Evolutionary conservation across 2,888 invertebrate species (phyloP), one percentile per base, ranked within the genome.

Genomic region (Heteromurus nitidus): DNA sequence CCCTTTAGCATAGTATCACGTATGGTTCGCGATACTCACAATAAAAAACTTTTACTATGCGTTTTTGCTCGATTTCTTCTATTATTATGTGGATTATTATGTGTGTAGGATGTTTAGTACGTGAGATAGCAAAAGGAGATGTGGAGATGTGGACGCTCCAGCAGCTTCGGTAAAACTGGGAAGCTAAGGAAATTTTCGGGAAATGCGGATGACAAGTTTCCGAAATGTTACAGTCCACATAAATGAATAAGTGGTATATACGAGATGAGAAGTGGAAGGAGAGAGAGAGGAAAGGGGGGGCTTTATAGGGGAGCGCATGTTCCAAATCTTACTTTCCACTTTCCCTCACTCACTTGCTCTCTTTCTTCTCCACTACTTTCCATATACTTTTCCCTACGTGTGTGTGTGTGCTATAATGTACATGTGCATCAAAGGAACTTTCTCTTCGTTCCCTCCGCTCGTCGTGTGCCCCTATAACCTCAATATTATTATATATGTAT

Each of bases 151-250:
- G 80, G 69, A 81, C 80, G 74, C 74, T 44, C 69, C 80, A 74
- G 58, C 80, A 75, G 80, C 80, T 69, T 81, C 74, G 80, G 80
- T 81, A 62, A 81, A 81, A 81, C 80, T 81, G 80, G 80, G 74
- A 81, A 81, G 80, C 80, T 53, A 69, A 75, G 80, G 80, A 81
- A 81, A 81, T 75, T 81, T 81, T 81, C 70, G 80, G 80, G 80
- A 81, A 81, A 81, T 75, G 80, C 80, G 80, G 74, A 81, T 81
- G 80, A 81, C 80, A 81, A 81, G 80, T 81, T 81, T 81, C 80
- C 80, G 80, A 81, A 81, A 80, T 80, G 73, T 80, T 73, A 80
- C 73, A 73, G 80, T 80, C 28, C 80, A 44, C 73, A 74, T 67
- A 80, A 67, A 80, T 73, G 67, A 68, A 60, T 67, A 62, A 72